Conservation (phyloP, 92 coral and sea anemone species). For the Porites lobata region DNA sequence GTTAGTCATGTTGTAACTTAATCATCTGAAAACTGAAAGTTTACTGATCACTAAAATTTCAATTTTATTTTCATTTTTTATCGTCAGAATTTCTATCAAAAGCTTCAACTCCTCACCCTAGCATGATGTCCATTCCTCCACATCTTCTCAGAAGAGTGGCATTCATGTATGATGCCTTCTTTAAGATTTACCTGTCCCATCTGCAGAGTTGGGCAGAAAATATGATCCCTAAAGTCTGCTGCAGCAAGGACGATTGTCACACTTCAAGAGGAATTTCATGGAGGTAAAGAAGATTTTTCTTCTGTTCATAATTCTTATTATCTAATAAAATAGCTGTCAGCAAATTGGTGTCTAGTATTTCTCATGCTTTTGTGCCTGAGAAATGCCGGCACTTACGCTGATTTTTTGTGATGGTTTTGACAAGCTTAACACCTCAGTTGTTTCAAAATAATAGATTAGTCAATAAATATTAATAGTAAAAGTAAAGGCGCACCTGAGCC, state of each 20-base stretch:
- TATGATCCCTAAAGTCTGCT: conserved; percentile 51
- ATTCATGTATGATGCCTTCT: conserved; percentile 45
- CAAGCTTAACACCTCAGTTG: too few species aligned
- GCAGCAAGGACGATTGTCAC: background rate
- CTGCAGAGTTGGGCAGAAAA: conserved; percentile 64
- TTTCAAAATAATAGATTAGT: too few species aligned
- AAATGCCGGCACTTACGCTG: too few species aligned
- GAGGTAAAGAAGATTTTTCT: conserved; percentile 25
- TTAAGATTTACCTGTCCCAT: conserved; percentile 46
- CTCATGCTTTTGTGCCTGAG: too few species aligned
- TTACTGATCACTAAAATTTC: background rate
- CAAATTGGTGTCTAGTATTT: too few species aligned
- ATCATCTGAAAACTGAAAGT: too few species aligned
- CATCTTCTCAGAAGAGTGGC: conserved; percentile 42
- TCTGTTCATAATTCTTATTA: background rate
- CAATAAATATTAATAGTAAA: too few species aligned
- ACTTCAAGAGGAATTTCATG: conserved; percentile 35
- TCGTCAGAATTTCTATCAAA: conserved; percentile 39
- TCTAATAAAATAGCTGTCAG: too few species aligned
- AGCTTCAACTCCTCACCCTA: conserved; percentile 5
- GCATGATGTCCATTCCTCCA: conserved; percentile 51
- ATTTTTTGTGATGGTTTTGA: too few species aligned
- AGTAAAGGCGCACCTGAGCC: too few species aligned
- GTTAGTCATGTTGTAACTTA: too few species aligned
- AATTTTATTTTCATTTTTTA: background rate